Evolutionary conservation across 2,888 invertebrate genomes (phyloP), one percentile per base, ranked within the genome.

Genomic region (Phoronis australis): DNA sequence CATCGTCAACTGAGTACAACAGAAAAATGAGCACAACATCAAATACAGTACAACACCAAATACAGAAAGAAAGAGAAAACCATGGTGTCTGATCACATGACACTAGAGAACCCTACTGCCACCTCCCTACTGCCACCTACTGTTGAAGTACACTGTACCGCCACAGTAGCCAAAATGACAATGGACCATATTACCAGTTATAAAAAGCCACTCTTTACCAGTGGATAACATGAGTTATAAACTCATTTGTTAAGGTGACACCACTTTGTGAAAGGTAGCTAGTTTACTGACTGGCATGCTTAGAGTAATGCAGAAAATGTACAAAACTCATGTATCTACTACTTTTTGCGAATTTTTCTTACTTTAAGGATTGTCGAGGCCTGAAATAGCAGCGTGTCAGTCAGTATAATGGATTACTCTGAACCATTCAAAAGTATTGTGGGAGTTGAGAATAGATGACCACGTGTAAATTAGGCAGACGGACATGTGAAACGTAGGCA

Each of bases 1-100:
- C 64, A 70, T 68, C 68, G 70, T 62, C 41, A 72, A 60, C 71
- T 72, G 54, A 22, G 41, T 39, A 41, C 31, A 23, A 37, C 43
- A 50, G 50, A 51, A 23, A 52, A 54, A 42, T 50, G 46, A 54
- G 40, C 42, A 25, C 42, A 21, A 27, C 20, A 41, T 35, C 27
- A 46, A 38, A 37, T 27, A 37, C 42, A 45, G 25, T 22, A 12
- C 18, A 38, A 44, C 47, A 52, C 31, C 18, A 38, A 55, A 49
- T 45, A 27, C 48, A 47, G 23, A 35, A 54, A 35, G 40, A 46
- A 42, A 37, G 51, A 26, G 26, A 21, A 26, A 39, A 9, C 22
- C 12, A 18, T 15, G 40, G 4, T 35, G 38, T 25, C 12, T 15
- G 20, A 24, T 27, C n/a, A 26, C 15, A 25, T 47, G 15, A 12